A percentile compares a stretch with the other conserved stretches of the same genome.
phyloP scores from a whole-genome alignment of 2,113 vertebrate genomes.

The Caloenas nicobarica region DNA sequence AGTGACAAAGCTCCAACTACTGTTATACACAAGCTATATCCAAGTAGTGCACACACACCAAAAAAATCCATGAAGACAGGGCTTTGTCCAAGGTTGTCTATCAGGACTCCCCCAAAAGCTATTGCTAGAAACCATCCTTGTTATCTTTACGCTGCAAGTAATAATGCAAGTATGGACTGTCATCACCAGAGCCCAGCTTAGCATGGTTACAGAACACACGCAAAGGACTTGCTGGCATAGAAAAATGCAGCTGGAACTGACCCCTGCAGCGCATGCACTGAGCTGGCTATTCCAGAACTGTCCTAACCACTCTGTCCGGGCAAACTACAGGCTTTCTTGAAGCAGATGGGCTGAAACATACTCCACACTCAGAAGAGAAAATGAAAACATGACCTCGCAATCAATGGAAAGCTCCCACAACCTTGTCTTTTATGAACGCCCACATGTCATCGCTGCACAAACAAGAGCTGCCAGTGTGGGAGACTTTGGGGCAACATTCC shows the following conservation, averaged over 20 bases:
- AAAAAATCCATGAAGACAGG: neutral
- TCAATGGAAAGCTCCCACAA: neutral
- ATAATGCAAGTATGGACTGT: neutral
- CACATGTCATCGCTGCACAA: neutral
- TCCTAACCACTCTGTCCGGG: neutral
- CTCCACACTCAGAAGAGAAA: neutral
- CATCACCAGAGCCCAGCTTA: neutral
- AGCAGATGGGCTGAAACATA: neutral
- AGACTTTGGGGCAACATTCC: slow-evolving; percentile 35
- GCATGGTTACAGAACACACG: neutral
- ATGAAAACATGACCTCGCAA: neutral
- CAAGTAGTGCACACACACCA: neutral
- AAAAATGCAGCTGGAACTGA: neutral
- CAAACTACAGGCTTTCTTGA: neutral
- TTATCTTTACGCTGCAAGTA: neutral
- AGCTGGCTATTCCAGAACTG: neutral
- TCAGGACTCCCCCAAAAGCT: neutral
- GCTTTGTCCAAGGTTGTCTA: neutral
- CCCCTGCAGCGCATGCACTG: neutral
- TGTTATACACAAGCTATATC: neutral
- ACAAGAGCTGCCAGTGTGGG: slow-evolving; percentile 41
- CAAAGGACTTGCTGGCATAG: neutral
- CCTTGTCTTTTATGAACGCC: neutral
- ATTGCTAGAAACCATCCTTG: neutral
- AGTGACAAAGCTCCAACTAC: neutral